phyloP scores from a whole-genome alignment of 2,113 vertebrate genomes.

The Tauraco erythrolophus region DNA sequence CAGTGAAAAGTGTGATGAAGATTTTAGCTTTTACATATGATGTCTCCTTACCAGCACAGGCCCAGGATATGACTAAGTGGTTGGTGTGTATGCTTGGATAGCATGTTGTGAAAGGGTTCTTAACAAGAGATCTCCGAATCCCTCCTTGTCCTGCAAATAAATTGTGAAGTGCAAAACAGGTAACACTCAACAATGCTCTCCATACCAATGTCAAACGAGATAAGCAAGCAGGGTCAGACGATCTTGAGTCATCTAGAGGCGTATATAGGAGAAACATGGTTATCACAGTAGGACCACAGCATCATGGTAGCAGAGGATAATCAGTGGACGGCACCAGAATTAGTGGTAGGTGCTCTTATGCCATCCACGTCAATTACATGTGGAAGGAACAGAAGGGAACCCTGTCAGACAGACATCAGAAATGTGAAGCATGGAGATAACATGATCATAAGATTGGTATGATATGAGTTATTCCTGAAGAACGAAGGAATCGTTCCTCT shows the following conservation, averaged over 20 bases:
- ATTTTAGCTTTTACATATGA: neutral
- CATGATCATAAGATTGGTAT: neutral
- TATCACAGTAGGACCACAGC: neutral
- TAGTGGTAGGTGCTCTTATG: neutral
- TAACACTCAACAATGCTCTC: neutral
- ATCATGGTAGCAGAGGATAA: neutral
- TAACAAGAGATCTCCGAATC: neutral
- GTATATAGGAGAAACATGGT: neutral
- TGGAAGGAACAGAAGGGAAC: neutral
- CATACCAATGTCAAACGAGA: neutral
- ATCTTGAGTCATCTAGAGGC: neutral
- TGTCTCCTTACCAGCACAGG: neutral
- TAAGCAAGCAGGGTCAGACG: neutral
- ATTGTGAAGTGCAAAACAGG: neutral
- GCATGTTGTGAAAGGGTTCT: neutral
- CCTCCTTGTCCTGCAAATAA: neutral
- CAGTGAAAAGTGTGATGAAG: neutral
- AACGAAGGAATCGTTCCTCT: neutral
- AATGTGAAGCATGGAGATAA: neutral
- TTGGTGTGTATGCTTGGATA: neutral
- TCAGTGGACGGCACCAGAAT: neutral
- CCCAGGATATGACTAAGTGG: neutral
- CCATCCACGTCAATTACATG: neutral
- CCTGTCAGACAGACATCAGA: neutral
- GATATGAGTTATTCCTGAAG: neutral